Percentiles rank a stretch among this genome's conserved stretches.
phyloP scores from a whole-genome alignment of 2,888 invertebrate genomes.

The Sinopyrophorus schimmeli region DNA sequence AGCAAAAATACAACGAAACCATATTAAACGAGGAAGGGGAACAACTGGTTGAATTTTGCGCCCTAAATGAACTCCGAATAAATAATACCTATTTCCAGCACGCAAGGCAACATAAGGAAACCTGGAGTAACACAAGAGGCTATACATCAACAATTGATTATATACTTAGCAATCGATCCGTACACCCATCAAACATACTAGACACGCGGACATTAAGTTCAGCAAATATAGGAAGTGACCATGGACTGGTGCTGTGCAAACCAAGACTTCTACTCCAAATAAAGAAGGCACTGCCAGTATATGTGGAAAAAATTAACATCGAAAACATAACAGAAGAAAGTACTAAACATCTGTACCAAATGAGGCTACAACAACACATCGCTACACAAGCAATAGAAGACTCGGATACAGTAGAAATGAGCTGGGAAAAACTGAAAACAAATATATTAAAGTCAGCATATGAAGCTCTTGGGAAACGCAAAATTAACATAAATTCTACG shows the following conservation, averaged over 20 bases:
- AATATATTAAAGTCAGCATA: neutral
- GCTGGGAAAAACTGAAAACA: neutral
- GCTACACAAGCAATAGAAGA: constrained; percentile 1
- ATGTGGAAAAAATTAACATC: neutral
- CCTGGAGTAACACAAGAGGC: constrained; percentile 1
- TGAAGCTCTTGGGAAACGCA: constrained; percentile 1
- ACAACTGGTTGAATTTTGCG: constrained; percentile 1
- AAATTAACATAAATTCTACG: constrained; percentile 1
- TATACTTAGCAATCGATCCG: neutral
- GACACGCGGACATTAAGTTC: neutral
- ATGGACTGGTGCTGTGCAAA: neutral
- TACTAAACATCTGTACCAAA: constrained; percentile 3
- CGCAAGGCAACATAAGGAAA: constrained; percentile 2
- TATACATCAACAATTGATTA: constrained; percentile 2
- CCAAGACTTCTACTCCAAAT: neutral
- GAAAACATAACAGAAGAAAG: neutral
- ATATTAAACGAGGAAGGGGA: neutral
- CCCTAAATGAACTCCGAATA: neutral
- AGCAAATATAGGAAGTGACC: constrained; percentile 4
- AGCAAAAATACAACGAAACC: neutral
- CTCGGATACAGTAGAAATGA: constrained; percentile 1
- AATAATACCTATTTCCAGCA: too few relatives aligned
- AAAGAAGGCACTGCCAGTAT: neutral
- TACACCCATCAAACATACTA: constrained; percentile 1
- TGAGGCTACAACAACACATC: neutral